Evolutionary conservation across 2,888 invertebrate species (phyloP), one percentile per base, ranked within the genome.

Genomic region (Griposia aprilina): DNA sequence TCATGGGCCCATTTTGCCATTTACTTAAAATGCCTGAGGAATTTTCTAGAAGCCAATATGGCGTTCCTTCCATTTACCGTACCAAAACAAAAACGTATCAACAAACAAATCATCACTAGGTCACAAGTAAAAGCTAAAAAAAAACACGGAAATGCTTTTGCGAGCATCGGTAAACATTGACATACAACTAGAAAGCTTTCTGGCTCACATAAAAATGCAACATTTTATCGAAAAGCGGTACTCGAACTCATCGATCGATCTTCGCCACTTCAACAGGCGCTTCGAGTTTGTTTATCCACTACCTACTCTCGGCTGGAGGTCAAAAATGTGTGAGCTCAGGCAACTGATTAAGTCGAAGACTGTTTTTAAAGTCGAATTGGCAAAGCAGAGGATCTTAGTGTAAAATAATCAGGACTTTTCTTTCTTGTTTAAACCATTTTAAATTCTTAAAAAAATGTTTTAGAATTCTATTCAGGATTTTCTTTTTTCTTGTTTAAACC

Each of bases 71-170:
- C 23, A 41, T 60, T 66, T 30, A 68, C 52, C 10, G n/a, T 23
- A 13, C 4, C 0, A 66, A 74, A 78, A 73, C 6, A n/a, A 65
- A 66, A 67, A 70, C 68, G 20, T 57, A 20, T 26, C 20, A 23
- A 59, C 74, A 76, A 82, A 82, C 26, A 79, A 80, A 76, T 79
- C 74, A 83, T 78, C 73, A 76, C 76, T 74, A 80, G 72, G 78
- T 73, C 79, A 82, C 67, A 45, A 66, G 77, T 70, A 69, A 85
- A 88, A 84, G 81, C 81, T 78, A 62, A 81, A 83, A 87, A 82
- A 87, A 82, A 85, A 83, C 82, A 87, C 52, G 77, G 74, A 78
- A 87, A 86, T 75, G 82, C 89, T 89, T 86, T 85, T 74, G 63
- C 80, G 59, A 72, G 62, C 45, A 45, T 74, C 66, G 50, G 73